These are phyloP conservation scores for Sclerodermus sp. DNA, from an alignment of 2,888 invertebrate species.

Conservation along the genomic window DNA sequence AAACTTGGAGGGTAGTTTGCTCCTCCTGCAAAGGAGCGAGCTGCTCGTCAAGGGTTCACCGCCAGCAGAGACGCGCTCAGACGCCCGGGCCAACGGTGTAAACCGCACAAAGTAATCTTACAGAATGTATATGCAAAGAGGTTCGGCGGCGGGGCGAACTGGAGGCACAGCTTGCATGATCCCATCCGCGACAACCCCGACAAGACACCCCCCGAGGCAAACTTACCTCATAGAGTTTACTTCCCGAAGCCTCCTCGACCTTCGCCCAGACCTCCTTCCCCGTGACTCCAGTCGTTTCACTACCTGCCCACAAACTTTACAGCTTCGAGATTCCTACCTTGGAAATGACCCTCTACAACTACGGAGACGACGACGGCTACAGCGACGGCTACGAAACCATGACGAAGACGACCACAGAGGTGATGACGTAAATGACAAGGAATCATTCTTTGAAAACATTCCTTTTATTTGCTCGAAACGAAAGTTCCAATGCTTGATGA, in stretches of 20 bases:
- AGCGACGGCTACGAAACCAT: too few relatives aligned
- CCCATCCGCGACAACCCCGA: constrained; percentile 47
- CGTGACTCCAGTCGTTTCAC: neutral
- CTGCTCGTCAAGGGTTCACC: constrained; percentile 23
- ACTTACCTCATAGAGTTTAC: constrained; percentile 35
- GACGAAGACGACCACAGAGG: too few relatives aligned
- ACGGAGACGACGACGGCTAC: too few relatives aligned
- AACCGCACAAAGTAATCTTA: constrained; percentile 59
- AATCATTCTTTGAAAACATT: too few relatives aligned
- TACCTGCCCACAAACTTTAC: too few relatives aligned
- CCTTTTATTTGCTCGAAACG: too few relatives aligned
- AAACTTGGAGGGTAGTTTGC: constrained; percentile 55
- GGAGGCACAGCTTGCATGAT: constrained; percentile 54
- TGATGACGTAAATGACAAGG: too few relatives aligned
- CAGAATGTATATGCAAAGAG: constrained; percentile 59
- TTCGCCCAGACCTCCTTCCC: constrained; percentile 13
- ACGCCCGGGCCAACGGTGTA: constrained; percentile 45
- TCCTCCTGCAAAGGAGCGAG: constrained; percentile 37
- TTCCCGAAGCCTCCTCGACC: constrained; percentile 27
- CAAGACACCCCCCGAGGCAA: constrained; percentile 48
- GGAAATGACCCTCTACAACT: too few relatives aligned
- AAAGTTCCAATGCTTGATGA: too few relatives aligned
- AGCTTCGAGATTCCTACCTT: too few relatives aligned
- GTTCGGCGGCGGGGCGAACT: constrained; percentile 26
- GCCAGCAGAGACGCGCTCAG: constrained; percentile 27